These are phyloP conservation scores for Megaceryle torquata DNA, from an alignment of 2,113 vertebrate genomes.

Conservation along the genomic window DNA sequence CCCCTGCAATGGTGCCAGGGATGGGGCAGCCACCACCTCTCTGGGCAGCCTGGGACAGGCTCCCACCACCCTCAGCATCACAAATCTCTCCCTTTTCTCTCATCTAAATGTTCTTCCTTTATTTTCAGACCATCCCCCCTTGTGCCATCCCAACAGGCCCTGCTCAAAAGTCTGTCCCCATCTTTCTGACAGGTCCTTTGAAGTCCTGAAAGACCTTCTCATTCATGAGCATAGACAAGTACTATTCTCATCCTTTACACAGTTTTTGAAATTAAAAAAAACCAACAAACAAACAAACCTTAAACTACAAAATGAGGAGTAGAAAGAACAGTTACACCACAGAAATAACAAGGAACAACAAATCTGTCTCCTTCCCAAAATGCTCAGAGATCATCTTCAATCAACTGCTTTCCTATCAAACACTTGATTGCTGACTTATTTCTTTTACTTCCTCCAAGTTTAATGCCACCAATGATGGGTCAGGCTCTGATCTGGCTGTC, in stretches of 20 bases:
- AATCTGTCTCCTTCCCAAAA: not conserved
- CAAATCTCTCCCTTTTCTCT: too few species aligned
- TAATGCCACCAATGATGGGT: accelerated
- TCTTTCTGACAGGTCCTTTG: not conserved
- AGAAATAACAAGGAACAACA: accelerated
- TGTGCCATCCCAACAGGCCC: too few species aligned
- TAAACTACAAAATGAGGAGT: too few species aligned
- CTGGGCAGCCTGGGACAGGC: too few species aligned
- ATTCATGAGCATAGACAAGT: not conserved
- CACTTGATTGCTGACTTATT: accelerated
- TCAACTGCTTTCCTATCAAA: accelerated
- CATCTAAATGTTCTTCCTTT: too few species aligned
- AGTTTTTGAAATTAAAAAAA: accelerated
- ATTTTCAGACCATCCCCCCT: too few species aligned
- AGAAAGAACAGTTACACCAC: accelerated
- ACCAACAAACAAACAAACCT: too few species aligned
- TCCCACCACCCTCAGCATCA: too few species aligned
- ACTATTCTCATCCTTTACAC: not conserved
- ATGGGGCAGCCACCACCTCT: too few species aligned
- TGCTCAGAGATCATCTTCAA: not conserved
- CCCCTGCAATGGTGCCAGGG: too few species aligned
- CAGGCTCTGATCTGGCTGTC: not conserved
- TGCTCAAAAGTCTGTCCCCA: not conserved
- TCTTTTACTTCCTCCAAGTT: not conserved
- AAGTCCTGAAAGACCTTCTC: not conserved